These are phyloP conservation scores for Corella eumyota DNA, from an alignment of 23 tunicate genomes.

Conservation along the genomic window DNA sequence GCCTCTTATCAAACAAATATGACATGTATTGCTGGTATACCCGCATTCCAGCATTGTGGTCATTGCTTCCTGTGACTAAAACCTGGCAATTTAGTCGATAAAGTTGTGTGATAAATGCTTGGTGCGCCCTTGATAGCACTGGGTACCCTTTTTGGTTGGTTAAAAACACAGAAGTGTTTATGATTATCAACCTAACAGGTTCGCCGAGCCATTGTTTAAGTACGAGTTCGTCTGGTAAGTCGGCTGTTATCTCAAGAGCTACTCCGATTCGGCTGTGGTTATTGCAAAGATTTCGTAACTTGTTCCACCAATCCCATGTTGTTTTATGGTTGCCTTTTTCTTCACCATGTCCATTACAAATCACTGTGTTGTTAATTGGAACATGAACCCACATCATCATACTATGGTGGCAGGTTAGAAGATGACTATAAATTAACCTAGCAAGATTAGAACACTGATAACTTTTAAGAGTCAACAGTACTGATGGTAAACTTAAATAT, in stretches of 20 bases:
- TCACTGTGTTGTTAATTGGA: constrained; percentile 5
- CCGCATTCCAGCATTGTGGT: constrained; percentile 12
- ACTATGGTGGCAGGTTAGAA: constrained; percentile 42
- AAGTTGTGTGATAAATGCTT: constrained; percentile 41
- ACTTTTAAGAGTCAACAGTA: constrained; percentile 24
- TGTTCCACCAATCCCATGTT: constrained; percentile 86
- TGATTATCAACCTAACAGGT: constrained; percentile 53
- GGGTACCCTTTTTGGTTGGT: constrained; percentile 90
- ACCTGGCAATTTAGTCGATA: constrained; percentile 57
- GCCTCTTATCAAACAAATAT: constrained; percentile 38
- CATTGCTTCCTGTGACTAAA: constrained; percentile 27
- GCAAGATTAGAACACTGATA: constrained; percentile 56
- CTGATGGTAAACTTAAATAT: constrained; percentile 68
- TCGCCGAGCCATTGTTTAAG: constrained; percentile 89
- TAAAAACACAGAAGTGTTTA: constrained; percentile 47
- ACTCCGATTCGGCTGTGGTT: constrained; percentile 50
- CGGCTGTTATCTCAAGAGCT: constrained; percentile 55
- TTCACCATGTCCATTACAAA: constrained; percentile 4
- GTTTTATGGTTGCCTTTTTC: constrained; percentile 1
- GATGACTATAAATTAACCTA: constrained; percentile 26
- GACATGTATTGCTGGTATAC: constrained; percentile 63
- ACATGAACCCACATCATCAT: constrained; percentile 65
- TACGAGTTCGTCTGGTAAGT: constrained; percentile 33
- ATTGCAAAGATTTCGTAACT: constrained; percentile 62
- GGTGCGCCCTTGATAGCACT: constrained; percentile 78